These are phyloP conservation scores for Hypsibius dujardini DNA, from an alignment of 1,140 invertebrate genomes.

Conservation along the genomic window DNA sequence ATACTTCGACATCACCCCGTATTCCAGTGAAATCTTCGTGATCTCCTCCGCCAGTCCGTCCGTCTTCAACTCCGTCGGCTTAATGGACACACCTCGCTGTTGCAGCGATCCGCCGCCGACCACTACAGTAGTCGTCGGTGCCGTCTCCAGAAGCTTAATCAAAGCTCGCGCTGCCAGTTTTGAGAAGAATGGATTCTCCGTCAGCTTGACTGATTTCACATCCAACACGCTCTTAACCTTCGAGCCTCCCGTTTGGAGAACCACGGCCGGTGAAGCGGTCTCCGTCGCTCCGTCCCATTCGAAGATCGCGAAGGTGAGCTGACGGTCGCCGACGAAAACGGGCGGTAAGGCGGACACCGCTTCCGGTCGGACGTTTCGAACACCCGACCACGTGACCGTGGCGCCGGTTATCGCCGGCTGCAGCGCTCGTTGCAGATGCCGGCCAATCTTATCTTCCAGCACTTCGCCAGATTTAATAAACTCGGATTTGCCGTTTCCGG, in stretches of 20 bases:
- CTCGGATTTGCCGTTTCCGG: slow-evolving; percentile 29
- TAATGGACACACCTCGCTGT: too few relatives aligned
- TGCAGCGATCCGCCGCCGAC: not conserved
- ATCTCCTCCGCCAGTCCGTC: not conserved
- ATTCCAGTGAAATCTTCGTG: not conserved
- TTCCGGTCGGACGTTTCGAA: slow-evolving; percentile 14
- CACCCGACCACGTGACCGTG: slow-evolving; percentile 23
- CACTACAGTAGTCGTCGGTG: slow-evolving; percentile 18
- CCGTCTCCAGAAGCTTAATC: too few relatives aligned
- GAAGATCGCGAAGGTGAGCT: slow-evolving; percentile 23
- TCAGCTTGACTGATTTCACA: too few relatives aligned
- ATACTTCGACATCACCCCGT: not conserved
- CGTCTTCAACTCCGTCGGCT: slow-evolving; percentile 23
- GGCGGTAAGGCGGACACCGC: slow-evolving; percentile 22
- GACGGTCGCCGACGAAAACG: slow-evolving; percentile 23
- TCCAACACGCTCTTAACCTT: too few relatives aligned
- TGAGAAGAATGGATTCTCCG: too few relatives aligned
- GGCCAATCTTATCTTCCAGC: slow-evolving; percentile 29
- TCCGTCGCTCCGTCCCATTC: too few relatives aligned
- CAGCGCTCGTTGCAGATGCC: slow-evolving; percentile 30
- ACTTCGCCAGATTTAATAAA: slow-evolving; percentile 30
- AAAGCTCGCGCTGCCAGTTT: too few relatives aligned
- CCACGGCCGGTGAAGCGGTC: not conserved
- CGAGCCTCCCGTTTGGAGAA: too few relatives aligned
- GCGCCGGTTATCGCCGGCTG: slow-evolving; percentile 30